A percentile compares a stretch with the other conserved stretches of the same genome.
These are phyloP conservation scores for Luperina testacea DNA, from an alignment of 2,888 invertebrate species.

Conservation along the genomic window DNA sequence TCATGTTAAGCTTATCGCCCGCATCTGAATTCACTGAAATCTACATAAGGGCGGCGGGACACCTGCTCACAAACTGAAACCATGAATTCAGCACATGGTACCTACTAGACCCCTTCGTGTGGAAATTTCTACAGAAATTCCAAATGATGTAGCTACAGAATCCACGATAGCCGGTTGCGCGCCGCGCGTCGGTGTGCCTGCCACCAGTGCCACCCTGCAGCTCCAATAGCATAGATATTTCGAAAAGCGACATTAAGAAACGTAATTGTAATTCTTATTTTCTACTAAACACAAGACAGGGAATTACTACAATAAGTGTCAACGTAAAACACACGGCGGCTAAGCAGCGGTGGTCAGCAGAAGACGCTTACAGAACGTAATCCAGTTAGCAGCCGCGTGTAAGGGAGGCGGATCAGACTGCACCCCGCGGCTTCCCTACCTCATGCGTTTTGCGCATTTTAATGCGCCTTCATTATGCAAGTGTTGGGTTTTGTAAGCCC, in stretches of 20 bases:
- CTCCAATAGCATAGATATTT: background rate
- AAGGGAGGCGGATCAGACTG: constrained; percentile 56
- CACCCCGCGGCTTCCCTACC: constrained; percentile 65
- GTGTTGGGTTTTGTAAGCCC: constrained; percentile 26
- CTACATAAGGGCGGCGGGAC: background rate
- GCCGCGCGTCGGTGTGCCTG: background rate
- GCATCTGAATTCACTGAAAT: background rate
- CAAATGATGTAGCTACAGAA: background rate
- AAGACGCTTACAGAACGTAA: constrained; percentile 52
- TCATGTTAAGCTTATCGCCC: background rate
- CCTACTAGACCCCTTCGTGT: too few relatives aligned
- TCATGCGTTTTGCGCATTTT: constrained; percentile 64
- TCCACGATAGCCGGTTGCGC: background rate
- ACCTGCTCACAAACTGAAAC: too few relatives aligned
- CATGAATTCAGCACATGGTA: background rate
- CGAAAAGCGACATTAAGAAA: background rate
- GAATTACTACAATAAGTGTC: constrained; percentile 14
- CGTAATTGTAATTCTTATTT: background rate
- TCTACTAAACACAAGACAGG: background rate
- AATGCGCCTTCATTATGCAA: constrained; percentile 32
- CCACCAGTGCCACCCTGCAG: background rate
- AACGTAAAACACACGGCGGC: constrained; percentile 10
- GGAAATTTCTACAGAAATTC: background rate
- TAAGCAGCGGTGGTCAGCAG: constrained; percentile 41
- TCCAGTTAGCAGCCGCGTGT: constrained; percentile 60